Conservation (phyloP, 2,888 invertebrate species). For the Ectropis crepuscularia region DNA sequence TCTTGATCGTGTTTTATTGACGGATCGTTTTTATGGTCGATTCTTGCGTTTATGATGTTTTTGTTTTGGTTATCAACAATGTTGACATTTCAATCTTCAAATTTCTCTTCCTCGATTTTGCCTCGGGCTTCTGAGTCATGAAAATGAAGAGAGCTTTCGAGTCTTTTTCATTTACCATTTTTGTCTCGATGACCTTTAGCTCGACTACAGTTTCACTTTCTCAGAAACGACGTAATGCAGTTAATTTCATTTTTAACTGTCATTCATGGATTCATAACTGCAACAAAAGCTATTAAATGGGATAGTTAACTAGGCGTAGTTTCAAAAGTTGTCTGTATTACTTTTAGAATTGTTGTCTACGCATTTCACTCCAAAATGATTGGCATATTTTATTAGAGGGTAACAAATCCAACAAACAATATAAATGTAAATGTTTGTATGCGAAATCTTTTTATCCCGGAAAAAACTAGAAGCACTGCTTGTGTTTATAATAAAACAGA, state of each 20-base stretch:
- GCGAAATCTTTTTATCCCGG: too few species aligned
- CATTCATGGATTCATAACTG: slow-evolving; percentile 24
- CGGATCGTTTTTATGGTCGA: neutral
- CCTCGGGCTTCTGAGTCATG: slow-evolving; percentile 34
- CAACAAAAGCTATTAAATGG: slow-evolving; percentile 24
- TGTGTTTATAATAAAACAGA: too few species aligned
- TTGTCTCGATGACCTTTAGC: slow-evolving; percentile 40
- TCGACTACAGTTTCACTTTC: slow-evolving; percentile 36
- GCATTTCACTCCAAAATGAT: neutral
- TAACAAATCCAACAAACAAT: too few species aligned
- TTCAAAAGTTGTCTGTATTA: slow-evolving; percentile 21
- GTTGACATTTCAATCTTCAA: slow-evolving; percentile 26
- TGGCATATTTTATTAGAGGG: neutral
- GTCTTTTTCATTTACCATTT: slow-evolving; percentile 35
- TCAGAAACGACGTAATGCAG: slow-evolving; percentile 34
- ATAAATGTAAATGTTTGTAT: too few species aligned
- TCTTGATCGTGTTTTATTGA: slow-evolving; percentile 4
- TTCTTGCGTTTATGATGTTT: slow-evolving; percentile 9
- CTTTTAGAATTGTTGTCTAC: neutral
- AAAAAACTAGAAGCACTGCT: too few species aligned
- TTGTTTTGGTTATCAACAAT: slow-evolving; percentile 9
- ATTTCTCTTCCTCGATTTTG: slow-evolving; percentile 17
- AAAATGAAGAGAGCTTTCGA: slow-evolving; percentile 35
- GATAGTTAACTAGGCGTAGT: slow-evolving; percentile 7
- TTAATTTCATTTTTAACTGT: slow-evolving; percentile 30